Evolutionary conservation across 2,888 invertebrate species (phyloP), one percentile per base, ranked within the genome.

Genomic region (Nomada lathburiana): DNA sequence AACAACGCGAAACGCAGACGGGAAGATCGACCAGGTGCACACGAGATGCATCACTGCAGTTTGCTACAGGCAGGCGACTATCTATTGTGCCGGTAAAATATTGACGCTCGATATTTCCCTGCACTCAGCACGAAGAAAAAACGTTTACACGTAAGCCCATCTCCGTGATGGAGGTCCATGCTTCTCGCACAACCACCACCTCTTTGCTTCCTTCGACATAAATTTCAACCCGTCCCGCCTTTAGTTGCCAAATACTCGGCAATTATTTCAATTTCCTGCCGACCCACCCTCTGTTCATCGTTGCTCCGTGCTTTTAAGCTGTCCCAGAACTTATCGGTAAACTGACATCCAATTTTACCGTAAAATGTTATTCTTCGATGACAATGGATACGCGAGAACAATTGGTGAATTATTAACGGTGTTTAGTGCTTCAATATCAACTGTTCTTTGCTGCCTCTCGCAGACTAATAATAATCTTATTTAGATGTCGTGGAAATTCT

Each of bases 71-170:
- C 87, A 87, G 84, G 77, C 84, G 83, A 83, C 80, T 83, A 89
- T 90, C 89, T 85, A 90, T 91, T 91, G 90, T 91, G 82, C 83
- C 83, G 84, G 87, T 92, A 89, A 92, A 91, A 92, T 92, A 92
- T 92, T 90, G 92, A 92, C 90, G 89, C 89, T 91, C 89, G 87
- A 91, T 92, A 91, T 91, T 91, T 90, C 64, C 81, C 75, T 80
- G 74, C 77, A 78, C 82, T 87, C 82, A 74, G 64, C 83, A 64
- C 52, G 53, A 53, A 11, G 36, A 65, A 57, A 77, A 83, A 77
- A 85, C 75, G 70, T 86, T 85, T 80, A 85, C 70, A 71, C 73
- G 78, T 65, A 70, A 68, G 72, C 76, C 74, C 79, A 59, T 65
- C 79, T 57, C 72, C 78, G 63, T 67, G 77, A 81, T 65, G 68